Evolutionary conservation across 1,140 invertebrate genomes (phyloP), one percentile per base, ranked within the genome.

Genomic region (Pantala flavescens): DNA sequence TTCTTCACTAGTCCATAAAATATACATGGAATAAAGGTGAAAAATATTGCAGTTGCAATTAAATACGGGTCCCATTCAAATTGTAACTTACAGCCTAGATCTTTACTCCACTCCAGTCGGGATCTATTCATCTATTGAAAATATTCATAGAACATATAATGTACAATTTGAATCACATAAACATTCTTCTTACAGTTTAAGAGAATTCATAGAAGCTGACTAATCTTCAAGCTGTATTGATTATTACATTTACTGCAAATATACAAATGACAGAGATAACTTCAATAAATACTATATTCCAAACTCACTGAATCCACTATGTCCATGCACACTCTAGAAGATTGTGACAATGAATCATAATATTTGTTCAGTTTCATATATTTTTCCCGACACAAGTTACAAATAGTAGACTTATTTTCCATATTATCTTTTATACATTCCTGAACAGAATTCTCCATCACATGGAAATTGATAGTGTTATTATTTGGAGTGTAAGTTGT

Each of bases 251-350:
- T n/a, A n/a, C n/a, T n/a, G n/a, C n/a, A n/a, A n/a, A n/a, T n/a
- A n/a, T n/a, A n/a, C n/a, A n/a, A n/a, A n/a, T n/a, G n/a, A n/a
- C n/a, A n/a, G n/a, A n/a, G n/a, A n/a, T n/a, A n/a, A n/a, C n/a
- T n/a, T n/a, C n/a, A n/a, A n/a, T n/a, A 77, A 76, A 24, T 72
- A 75, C 23, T 75, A 73, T 72, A 71, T 75, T 73, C 74, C 75
- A 71, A 71, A 81, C 82, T 83, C 81, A 87, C 86, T 76, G 83
- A 82, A 81, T 87, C 86, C 70, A 87, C 85, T 78, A 87, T 84
- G 80, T 87, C 86, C 84, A 87, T 86, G 77, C 86, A 87, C 72
- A 86, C 80, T 77, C 82, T 83, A 73, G 85, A 84, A 71, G 83
- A 79, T 79, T 85, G 84, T 78, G 86, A 87, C 73, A 87, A 81